Base-by-base conservation (phyloP, 2,888 invertebrate genomes). In the Vesta saturnalis region DNA sequence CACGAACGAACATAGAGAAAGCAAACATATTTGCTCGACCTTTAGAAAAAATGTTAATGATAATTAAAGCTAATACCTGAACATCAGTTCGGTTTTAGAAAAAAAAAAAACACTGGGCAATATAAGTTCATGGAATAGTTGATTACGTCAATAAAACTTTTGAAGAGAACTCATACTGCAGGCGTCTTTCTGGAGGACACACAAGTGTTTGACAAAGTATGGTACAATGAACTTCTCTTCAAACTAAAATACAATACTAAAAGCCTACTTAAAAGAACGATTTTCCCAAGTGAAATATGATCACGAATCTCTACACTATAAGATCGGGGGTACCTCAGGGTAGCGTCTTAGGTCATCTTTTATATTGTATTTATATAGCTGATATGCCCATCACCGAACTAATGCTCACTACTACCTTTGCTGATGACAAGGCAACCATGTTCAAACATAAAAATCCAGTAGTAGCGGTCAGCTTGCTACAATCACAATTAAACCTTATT, bases 271-370 rank as follows among this genome's bases (percentile, higher is more conserved):
- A n/a, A n/a, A n/a, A n/a, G n/a, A n/a, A n/a, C n/a, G n/a, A n/a
- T n/a, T n/a, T n/a, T n/a, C n/a, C n/a, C n/a, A n/a, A n/a, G n/a
- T n/a, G n/a, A n/a, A n/a, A n/a, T n/a, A n/a, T n/a, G n/a, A n/a
- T 63, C 52, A 52, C 52, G 6, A 52, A 64, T 52, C 3, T 64
- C 1, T 12, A 64, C 35, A 35, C 18, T 14, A 73, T 73, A 47
- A 30, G 46, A 57, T 68, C 72, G 19, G 74, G 74, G 1, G 72
- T 74, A 47, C 74, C 72, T 12, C 74, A 76, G 64, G 72, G 72
- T 6, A 74, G 72, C 19, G 64, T 72, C 5, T 72, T 76, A 5
- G 73, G 72, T 22, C 75, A 16, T 59, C n/a, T n/a, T n/a, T n/a
- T n/a, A n/a, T n/a, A 64, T 52, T 21, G 12, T 21, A 18, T 55